A percentile compares a stretch with the other conserved stretches of the same genome.
Conservation (phyloP, 2,797 vertebrate genomes). For the Tenualosa thibaudeaui region DNA sequence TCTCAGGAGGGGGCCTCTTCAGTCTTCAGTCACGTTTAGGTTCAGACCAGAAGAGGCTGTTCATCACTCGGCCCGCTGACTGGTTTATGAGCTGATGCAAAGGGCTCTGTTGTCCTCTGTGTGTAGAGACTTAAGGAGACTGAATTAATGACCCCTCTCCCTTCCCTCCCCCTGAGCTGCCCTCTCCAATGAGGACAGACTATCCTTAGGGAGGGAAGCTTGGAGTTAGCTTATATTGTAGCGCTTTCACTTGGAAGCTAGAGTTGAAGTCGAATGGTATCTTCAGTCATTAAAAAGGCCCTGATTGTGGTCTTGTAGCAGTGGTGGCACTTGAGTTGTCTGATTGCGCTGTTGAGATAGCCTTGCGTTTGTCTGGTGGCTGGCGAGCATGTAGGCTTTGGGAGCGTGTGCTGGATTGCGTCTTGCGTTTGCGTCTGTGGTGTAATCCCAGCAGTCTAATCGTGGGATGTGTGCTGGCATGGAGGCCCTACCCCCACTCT, state of each 20-base stretch:
- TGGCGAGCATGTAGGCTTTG: neutral
- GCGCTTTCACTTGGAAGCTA: neutral
- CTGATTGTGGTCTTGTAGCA: neutral
- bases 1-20: neutral
- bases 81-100: conserved; percentile 10
- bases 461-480: conserved; percentile 6
- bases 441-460: conserved; percentile 8
- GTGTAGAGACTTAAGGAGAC: neutral
- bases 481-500: conserved; percentile 2
- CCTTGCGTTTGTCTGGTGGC: neutral
- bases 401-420: neutral
- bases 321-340: neutral
- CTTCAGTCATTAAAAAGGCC: neutral
- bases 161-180: conserved; percentile 17
- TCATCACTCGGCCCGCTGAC: neutral
- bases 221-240: neutral
- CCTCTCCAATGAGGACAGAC: conserved; percentile 26
- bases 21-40: neutral
- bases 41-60: neutral
- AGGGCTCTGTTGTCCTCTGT: neutral
- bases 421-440: neutral
- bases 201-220: neutral
- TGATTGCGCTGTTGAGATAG: neutral
- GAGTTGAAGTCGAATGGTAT: neutral
- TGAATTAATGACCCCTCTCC: conserved; percentile 1